Evolutionary conservation across 1,140 invertebrate genomes (phyloP), one percentile per base, ranked within the genome.

Genomic region (Pygmarrhopalites habei): DNA sequence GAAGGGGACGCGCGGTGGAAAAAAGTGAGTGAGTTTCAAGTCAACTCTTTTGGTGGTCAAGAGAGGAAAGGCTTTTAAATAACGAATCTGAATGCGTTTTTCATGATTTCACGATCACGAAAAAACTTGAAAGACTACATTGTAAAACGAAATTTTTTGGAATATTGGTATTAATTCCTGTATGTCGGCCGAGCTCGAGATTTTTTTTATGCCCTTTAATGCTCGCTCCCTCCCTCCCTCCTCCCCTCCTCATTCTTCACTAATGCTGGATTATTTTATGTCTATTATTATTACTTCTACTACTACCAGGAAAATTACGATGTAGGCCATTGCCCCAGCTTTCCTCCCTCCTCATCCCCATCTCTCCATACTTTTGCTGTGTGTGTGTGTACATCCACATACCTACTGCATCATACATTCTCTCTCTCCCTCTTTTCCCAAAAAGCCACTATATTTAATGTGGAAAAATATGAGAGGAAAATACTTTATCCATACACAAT

Each of bases 61-160:
- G 32, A 57, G 19, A 21, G 62, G 56, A 41, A 47, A 56, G 30
- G 53, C 29, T 56, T 56, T 64, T 57, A 64, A 64, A 64, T 64
- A 64, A 64, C 62, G 62, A 64, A 64, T 64, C 62, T 64, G 62
- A 64, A 64, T 64, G 56, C 52, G 56, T 59, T 64, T 64, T 64
- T 64, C 62, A 64, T 64, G 62, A 64, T 64, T 59, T 44, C 49
- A 64, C 30, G 56, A 58, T 64, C 56, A 64, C 56, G 62, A 64
- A 64, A 63, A 64, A 64, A 64, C 62, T 59, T 43, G 62, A 64
- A 64, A 64, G 21, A 58, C 62, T 49, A 59, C 62, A 64, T 64
- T 64, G 62, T 64, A 59, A 64, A 59, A 59, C 2, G 44, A 30
- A 62, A 64, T 47, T 56, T 64, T 64, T 64, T 52, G 56, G 56